These are phyloP conservation scores for Nemapogon koenigi DNA, from an alignment of 2,888 invertebrate genomes.

Conservation along the genomic window DNA sequence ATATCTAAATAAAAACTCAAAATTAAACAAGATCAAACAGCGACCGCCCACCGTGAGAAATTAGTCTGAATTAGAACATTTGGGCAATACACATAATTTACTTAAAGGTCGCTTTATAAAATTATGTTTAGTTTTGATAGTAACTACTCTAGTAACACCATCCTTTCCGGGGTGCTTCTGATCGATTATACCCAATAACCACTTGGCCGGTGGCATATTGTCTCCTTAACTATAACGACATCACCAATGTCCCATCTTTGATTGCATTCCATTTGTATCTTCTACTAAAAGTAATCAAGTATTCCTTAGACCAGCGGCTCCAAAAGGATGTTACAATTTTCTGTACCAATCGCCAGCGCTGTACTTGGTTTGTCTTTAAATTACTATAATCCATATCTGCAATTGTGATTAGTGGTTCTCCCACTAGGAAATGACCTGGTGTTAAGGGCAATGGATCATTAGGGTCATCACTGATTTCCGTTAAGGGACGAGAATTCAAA, in stretches of 20 bases:
- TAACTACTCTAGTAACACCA: too few relatives aligned
- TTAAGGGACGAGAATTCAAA: constrained; percentile 17
- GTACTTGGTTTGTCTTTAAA: constrained; percentile 6
- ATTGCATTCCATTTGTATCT: constrained; percentile 10
- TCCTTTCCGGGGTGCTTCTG: too few relatives aligned
- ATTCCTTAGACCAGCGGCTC: constrained; percentile 19
- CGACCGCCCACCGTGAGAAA: too few relatives aligned
- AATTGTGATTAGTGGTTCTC: constrained; percentile 17
- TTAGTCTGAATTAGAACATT: too few relatives aligned
- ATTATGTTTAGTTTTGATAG: too few relatives aligned
- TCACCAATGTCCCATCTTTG: constrained; percentile 15
- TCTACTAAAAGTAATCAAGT: constrained; percentile 14
- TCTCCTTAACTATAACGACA: constrained; percentile 17
- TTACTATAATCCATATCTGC: constrained; percentile 12
- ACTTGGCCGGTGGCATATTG: constrained; percentile 16
- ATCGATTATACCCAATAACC: constrained; percentile 15
- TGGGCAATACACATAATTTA: too few relatives aligned
- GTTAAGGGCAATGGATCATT: constrained; percentile 17
- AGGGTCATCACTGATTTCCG: constrained; percentile 13
- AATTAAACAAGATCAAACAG: too few relatives aligned
- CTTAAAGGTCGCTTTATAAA: too few relatives aligned
- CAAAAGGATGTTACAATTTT: constrained; percentile 19
- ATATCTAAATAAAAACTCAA: too few relatives aligned
- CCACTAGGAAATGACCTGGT: constrained; percentile 18
- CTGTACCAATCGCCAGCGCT: constrained; percentile 18